These are phyloP conservation scores for Ectropis grisescens DNA, from an alignment of 1,140 invertebrate species.

Conservation along the genomic window DNA sequence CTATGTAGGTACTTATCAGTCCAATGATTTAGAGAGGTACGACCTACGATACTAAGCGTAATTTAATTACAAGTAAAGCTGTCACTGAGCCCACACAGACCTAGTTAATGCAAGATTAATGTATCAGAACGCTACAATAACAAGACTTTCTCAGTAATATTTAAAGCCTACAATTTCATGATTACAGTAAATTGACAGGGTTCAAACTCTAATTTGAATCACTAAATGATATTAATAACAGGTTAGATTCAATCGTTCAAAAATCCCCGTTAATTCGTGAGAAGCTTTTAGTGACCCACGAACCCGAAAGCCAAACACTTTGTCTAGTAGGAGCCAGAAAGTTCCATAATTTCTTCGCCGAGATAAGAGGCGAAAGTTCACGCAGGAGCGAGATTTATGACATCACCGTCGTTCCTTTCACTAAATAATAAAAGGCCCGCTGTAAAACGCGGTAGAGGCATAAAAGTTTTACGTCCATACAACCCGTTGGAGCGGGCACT, in stretches of 20 bases:
- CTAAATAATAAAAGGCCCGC: slow-evolving; percentile 67
- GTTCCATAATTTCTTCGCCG: slow-evolving; percentile 67
- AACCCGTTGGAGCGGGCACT: slow-evolving; percentile 52
- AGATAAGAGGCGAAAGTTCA: slow-evolving; percentile 69
- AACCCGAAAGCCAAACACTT: slow-evolving; percentile 62
- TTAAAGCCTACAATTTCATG: slow-evolving; percentile 10
- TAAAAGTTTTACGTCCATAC: slow-evolving; percentile 67
- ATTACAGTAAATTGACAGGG: slow-evolving; percentile 5
- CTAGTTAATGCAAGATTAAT: slow-evolving; percentile 61
- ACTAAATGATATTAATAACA: too few relatives aligned
- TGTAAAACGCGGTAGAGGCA: slow-evolving; percentile 61
- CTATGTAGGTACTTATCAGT: too few relatives aligned
- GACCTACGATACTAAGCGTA: slow-evolving; percentile 43
- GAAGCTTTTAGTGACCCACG: slow-evolving; percentile 49
- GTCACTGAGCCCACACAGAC: slow-evolving; percentile 54
- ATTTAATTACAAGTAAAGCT: slow-evolving; percentile 59
- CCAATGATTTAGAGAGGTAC: slow-evolving; percentile 52
- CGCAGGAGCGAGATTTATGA: slow-evolving; percentile 67
- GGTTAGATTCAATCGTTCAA: too few relatives aligned
- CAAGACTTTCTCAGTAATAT: slow-evolving; percentile 17
- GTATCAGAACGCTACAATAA: slow-evolving; percentile 29
- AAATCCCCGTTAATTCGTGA: slow-evolving; percentile 51
- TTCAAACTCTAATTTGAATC: too few relatives aligned
- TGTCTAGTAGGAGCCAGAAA: slow-evolving; percentile 64
- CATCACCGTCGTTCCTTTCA: slow-evolving; percentile 66